Evolutionary conservation across 1,140 invertebrate genomes (phyloP).

Genomic region (Metopolophium dirhodum): DNA sequence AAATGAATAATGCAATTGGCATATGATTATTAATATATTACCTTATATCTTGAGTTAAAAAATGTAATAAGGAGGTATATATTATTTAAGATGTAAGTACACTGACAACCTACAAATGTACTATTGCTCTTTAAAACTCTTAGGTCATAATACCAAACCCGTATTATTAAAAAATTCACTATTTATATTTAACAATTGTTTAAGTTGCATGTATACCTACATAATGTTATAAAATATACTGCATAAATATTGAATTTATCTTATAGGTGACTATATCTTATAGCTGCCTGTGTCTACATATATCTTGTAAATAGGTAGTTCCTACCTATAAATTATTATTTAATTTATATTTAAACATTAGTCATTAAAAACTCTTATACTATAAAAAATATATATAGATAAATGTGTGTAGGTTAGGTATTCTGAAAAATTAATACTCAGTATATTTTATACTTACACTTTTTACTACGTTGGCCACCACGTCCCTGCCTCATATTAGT

Average conservation of each 20-base stretch:
- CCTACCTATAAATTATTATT: neutral
- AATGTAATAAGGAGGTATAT: too few relatives aligned
- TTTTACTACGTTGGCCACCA: constrained; percentile 65
- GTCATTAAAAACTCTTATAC: neutral
- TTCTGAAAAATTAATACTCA: neutral
- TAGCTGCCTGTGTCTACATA: neutral
- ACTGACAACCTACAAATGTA: too few relatives aligned
- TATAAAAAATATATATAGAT: neutral
- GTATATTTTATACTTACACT: constrained; percentile 63
- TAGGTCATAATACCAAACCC: too few relatives aligned
- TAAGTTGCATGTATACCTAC: too few relatives aligned
- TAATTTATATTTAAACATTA: neutral
- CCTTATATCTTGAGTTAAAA: too few relatives aligned
- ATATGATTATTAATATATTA: neutral
- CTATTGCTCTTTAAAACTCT: too few relatives aligned
- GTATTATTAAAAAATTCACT: too few relatives aligned
- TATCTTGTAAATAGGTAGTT: neutral
- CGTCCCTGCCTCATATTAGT: constrained; percentile 65
- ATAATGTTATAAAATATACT: too few relatives aligned
- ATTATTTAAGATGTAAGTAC: too few relatives aligned
- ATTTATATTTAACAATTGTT: too few relatives aligned
- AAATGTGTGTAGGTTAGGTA: neutral
- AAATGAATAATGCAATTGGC: too few relatives aligned
- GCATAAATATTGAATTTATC: neutral
- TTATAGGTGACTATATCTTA: neutral